Conservation (phyloP, 1,140 invertebrate genomes). For the Zeugodacus cucurbitae region DNA sequence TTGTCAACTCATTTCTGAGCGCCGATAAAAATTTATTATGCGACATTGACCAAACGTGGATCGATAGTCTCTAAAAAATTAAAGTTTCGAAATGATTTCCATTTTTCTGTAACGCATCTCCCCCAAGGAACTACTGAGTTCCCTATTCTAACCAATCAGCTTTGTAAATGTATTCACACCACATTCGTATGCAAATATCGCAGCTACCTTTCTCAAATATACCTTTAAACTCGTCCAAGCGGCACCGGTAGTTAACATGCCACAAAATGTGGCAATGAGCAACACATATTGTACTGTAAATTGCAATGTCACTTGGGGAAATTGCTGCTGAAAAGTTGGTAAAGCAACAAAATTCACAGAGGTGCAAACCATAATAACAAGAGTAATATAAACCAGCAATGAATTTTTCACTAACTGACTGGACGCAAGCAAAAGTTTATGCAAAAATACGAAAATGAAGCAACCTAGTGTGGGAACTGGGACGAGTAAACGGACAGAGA, state of each 20-base stretch:
- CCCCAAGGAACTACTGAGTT: too few relatives aligned
- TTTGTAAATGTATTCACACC: too few relatives aligned
- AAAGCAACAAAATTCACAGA: not conserved
- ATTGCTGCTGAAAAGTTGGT: conserved; percentile 1
- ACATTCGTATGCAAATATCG: not conserved
- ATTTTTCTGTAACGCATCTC: too few relatives aligned
- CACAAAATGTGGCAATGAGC: not conserved
- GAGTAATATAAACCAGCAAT: not conserved
- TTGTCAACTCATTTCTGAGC: too few relatives aligned
- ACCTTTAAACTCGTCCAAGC: not conserved
- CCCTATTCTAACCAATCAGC: too few relatives aligned
- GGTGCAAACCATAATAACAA: not conserved
- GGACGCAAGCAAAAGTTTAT: not conserved
- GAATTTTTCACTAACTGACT: not conserved
- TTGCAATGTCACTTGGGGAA: not conserved
- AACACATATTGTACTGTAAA: not conserved
- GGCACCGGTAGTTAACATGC: not conserved
- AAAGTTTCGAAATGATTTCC: too few relatives aligned
- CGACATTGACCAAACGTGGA: too few relatives aligned
- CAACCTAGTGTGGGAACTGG: not conserved
- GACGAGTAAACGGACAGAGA: not conserved
- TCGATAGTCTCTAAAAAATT: too few relatives aligned
- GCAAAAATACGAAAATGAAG: not conserved
- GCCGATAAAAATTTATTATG: too few relatives aligned
- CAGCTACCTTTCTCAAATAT: too few relatives aligned